Evolutionary conservation across 2,888 invertebrate genomes (phyloP).

Genomic region (Latrodectus elegans): DNA sequence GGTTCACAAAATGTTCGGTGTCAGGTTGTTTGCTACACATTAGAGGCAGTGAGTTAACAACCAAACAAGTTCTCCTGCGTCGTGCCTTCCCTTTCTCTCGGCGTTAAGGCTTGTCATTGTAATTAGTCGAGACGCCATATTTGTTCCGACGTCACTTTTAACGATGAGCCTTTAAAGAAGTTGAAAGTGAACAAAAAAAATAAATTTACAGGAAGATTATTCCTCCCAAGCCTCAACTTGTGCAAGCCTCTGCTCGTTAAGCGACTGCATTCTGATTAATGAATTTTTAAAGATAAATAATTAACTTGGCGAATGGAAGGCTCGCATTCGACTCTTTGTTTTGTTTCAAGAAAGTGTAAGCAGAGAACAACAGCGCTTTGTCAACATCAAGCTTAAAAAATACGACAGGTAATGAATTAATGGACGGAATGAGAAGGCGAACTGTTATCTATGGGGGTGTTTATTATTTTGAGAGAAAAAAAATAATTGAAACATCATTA

Average conservation of each 20-base stretch:
- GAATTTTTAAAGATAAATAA: slow-evolving; percentile 62
- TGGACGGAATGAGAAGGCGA: background rate
- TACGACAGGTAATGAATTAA: background rate
- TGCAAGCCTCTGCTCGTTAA: slow-evolving; percentile 10
- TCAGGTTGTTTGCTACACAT: slow-evolving; percentile 67
- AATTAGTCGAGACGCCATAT: slow-evolving; percentile 60
- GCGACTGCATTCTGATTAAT: slow-evolving; percentile 18
- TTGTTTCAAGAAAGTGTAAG: background rate
- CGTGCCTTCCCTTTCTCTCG: background rate
- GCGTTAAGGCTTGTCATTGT: slow-evolving; percentile 8
- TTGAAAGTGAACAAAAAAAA: background rate
- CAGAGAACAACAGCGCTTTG: slow-evolving; percentile 19
- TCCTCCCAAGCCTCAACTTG: background rate
- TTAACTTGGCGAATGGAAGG: slow-evolving; percentile 47
- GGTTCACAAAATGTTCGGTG: slow-evolving; percentile 63
- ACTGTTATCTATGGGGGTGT: no score
- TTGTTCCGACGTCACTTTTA: slow-evolving; percentile 54
- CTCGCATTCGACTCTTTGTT: slow-evolving; percentile 28
- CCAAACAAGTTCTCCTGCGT: slow-evolving; percentile 43
- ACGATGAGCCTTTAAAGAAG: slow-evolving; percentile 12
- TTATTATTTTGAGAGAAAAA: no score
- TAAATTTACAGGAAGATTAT: background rate
- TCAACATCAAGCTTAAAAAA: background rate
- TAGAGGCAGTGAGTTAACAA: slow-evolving; percentile 61
- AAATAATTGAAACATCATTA: no score